Base-by-base conservation (phyloP, 2,113 vertebrate genomes). In the Benthochromis sp. region DNA sequence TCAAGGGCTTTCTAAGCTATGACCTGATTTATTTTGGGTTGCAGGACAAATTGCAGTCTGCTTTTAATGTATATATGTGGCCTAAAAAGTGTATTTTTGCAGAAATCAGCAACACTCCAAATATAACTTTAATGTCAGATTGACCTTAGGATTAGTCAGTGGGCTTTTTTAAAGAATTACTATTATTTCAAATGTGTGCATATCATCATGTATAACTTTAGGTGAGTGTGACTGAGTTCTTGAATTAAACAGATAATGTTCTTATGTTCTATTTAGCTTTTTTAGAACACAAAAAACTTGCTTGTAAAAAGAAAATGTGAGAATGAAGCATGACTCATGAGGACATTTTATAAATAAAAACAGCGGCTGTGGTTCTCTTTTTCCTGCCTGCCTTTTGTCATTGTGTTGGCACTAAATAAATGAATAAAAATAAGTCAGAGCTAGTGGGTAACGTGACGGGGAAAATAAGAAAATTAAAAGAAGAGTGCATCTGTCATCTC, bases 341-440 rank as follows among this genome's bases (percentile, higher is more conserved):
- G 29, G 14, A 81, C n/a, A 87, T 91, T 87, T 85, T 43, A 88
- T 69, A 82, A 89, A 91, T 91, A 81, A 90, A 79, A 86, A 88
- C 78, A 16, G 31, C 34, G 36, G 17, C 86, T 57, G 53, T 47
- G 5, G 14, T 86, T 78, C 38, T 61, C 10, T 85, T 7, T 43
- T 53, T 85, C 13, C 29, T 45, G 38, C 8, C 82, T 52, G 14
- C 86, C 73, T 73, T 83, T 90, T 90, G 52, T 92, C 83, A 59
- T 85, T 59, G 53, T 45, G 69, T 88, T 83, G 50, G 53, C 76
- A 55, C 40, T 86, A 85, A 84, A 79, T 80, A 76, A 87, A 88
- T 76, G 85, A 45, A 80, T 85, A 55, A 79, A 73, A 81, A 79
- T 53, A 71, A 81, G 69, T 86, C 66, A 92, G 88, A 93, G 88